These are phyloP conservation scores for Mesocentrotus franciscanus DNA, from an alignment of 53 echinoderm and acorn worm species.

Conservation along the genomic window DNA sequence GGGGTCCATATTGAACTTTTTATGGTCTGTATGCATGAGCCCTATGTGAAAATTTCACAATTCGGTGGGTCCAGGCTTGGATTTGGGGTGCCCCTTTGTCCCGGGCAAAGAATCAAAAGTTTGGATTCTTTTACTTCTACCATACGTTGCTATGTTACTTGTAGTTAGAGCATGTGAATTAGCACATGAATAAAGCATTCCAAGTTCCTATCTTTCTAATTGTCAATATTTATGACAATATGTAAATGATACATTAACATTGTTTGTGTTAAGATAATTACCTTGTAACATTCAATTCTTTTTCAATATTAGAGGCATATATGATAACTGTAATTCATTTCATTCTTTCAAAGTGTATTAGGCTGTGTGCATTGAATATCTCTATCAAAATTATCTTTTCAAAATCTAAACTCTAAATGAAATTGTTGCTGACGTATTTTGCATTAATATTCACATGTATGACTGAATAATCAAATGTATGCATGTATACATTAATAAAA, in stretches of 20 bases:
- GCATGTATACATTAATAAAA: conserved; percentile 28
- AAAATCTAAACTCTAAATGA: background rate
- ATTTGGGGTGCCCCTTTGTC: too few relatives aligned
- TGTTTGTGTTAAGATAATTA: background rate
- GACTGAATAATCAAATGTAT: background rate
- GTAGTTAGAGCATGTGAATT: too few relatives aligned
- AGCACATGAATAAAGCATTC: too few relatives aligned
- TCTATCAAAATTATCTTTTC: background rate
- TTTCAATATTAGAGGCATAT: background rate
- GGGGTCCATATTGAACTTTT: too few relatives aligned
- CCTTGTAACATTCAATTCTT: background rate
- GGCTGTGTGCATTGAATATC: conserved; percentile 16
- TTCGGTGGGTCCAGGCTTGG: background rate
- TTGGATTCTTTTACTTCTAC: too few relatives aligned
- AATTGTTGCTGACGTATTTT: background rate
- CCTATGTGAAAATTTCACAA: too few relatives aligned
- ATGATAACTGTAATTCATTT: background rate
- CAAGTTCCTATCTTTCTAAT: background rate
- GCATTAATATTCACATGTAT: background rate
- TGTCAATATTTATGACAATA: background rate
- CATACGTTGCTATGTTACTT: too few relatives aligned
- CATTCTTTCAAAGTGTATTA: background rate
- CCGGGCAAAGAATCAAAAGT: too few relatives aligned
- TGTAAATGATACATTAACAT: background rate
- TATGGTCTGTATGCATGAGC: too few relatives aligned